Evolutionary conservation across 2,888 invertebrate species (phyloP), one percentile per base, ranked within the genome.

Genomic region (Caenorhabditis panamensis): DNA sequence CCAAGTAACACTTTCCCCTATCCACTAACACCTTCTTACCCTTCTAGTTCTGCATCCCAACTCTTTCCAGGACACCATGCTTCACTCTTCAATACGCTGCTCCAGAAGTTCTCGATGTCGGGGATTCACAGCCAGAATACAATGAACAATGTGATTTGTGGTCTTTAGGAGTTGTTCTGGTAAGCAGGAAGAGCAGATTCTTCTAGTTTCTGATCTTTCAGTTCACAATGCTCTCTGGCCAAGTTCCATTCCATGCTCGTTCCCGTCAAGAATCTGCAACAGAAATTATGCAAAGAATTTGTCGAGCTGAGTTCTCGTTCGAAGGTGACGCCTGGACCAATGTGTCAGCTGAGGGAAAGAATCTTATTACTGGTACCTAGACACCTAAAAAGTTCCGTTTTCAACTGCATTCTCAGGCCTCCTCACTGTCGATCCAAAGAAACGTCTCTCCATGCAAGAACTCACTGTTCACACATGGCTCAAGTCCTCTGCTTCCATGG

Each of bases 1-100:
- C 16, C n/a, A 24, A 31, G 4, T 24, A 31, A 3, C 28, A 49
- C 61, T 58, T 41, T 31, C 9, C 31, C 31, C 31, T 49, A 36
- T 58, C 18, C 41, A 24, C 28, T 49, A 37, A 62, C 62, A 36
- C 26, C 59, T 53, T 54, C 41, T 24, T 37, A 88, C n/a, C 9
- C 20, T 9, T 22, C 20, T 11, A 8, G 8, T 53, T 47, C 22
- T 8, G 3, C 56, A 28, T n/a, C 31, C 2, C 18, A 4, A 1
- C 36, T 18, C 13, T 13, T 68, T 77, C 2, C 75, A 94, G 93
- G 92, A 96, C 96, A 0, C 97, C 97, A 0, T 97, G 97, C 91
- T 98, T 95, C 91, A 97, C 97, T 69, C 92, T 96, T 56, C 95
- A 95, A 88, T 98, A 97, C 92, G 97, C 96, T 0, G 96, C 97